Percentiles rank a stretch among this genome's conserved stretches.
These are phyloP conservation scores for Oxyruncus cristatus DNA, from an alignment of 2,113 vertebrate species.

Conservation along the genomic window DNA sequence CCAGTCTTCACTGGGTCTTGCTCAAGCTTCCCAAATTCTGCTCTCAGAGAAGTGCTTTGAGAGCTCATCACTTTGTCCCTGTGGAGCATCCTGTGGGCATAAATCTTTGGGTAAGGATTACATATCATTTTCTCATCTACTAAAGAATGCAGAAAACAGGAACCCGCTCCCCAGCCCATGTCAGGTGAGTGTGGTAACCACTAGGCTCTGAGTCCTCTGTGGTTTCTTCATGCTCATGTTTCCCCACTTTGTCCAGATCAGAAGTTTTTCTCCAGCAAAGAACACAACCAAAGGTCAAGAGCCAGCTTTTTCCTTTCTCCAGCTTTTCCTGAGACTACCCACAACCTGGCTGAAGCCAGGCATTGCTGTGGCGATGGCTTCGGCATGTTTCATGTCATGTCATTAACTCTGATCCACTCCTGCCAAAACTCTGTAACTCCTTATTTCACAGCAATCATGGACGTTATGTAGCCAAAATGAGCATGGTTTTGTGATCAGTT, in stretches of 20 bases:
- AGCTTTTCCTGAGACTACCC: background rate
- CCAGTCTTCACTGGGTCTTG: background rate
- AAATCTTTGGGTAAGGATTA: background rate
- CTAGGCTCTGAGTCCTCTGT: background rate
- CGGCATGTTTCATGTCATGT: background rate
- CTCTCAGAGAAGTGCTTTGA: background rate
- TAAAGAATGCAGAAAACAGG: background rate
- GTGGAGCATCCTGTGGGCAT: background rate
- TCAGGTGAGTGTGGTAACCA: background rate
- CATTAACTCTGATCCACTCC: background rate
- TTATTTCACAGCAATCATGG: slow-evolving; percentile 11
- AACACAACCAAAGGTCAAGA: background rate
- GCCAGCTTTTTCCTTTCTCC: background rate
- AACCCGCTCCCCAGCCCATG: background rate
- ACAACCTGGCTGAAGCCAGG: background rate
- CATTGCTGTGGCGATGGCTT: background rate
- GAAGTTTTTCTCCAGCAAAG: background rate
- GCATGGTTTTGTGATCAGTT: background rate
- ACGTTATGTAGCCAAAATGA: background rate
- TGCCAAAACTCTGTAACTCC: background rate
- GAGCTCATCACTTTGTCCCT: background rate
- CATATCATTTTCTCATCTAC: background rate
- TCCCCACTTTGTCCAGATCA: background rate
- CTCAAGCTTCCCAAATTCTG: background rate
- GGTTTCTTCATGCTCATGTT: background rate